Percentiles rank a stretch among this genome's conserved stretches.
These are phyloP conservation scores for Tetraneura akinire DNA, from an alignment of 1,140 invertebrate genomes.

Conservation along the genomic window DNA sequence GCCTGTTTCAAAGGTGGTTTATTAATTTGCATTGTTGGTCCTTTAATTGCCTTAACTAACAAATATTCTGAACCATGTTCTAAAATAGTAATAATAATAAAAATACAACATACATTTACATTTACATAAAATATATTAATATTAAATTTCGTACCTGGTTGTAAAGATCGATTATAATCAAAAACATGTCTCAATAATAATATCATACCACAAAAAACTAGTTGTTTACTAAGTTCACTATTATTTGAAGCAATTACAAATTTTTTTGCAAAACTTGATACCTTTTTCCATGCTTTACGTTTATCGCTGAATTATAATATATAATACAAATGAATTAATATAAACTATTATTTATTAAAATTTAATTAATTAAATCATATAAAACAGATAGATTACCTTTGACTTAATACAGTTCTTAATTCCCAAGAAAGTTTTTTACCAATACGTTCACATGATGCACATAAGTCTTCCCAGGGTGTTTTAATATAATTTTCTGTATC, in stretches of 20 bases:
- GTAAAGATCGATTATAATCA: constrained; percentile 65
- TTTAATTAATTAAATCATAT: not conserved
- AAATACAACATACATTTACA: not conserved
- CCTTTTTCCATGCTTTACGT: constrained; percentile 49
- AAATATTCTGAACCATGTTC: constrained; percentile 40
- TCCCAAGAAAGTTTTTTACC: constrained; percentile 82
- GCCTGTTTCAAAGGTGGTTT: constrained; percentile 43
- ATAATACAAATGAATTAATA: not conserved
- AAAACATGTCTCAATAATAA: constrained; percentile 72
- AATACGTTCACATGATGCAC: constrained; percentile 72
- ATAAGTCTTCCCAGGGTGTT: constrained; percentile 79
- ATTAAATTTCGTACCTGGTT: constrained; percentile 56
- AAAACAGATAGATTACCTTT: constrained; percentile 7
- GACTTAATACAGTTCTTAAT: constrained; percentile 60
- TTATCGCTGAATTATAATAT: constrained; percentile 22
- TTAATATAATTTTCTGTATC: constrained; percentile 64
- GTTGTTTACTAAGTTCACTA: constrained; percentile 64
- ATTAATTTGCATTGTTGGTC: constrained; percentile 31
- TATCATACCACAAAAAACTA: constrained; percentile 68
- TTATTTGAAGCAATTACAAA: constrained; percentile 58
- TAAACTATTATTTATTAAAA: not conserved
- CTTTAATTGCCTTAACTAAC: constrained; percentile 43
- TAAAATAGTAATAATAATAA: constrained; percentile 54
- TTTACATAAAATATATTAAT: not conserved
- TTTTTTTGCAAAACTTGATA: constrained; percentile 49